These are phyloP conservation scores for Peromyscus eremicus DNA, from an alignment of 2,797 vertebrate species.

Conservation along the genomic window DNA sequence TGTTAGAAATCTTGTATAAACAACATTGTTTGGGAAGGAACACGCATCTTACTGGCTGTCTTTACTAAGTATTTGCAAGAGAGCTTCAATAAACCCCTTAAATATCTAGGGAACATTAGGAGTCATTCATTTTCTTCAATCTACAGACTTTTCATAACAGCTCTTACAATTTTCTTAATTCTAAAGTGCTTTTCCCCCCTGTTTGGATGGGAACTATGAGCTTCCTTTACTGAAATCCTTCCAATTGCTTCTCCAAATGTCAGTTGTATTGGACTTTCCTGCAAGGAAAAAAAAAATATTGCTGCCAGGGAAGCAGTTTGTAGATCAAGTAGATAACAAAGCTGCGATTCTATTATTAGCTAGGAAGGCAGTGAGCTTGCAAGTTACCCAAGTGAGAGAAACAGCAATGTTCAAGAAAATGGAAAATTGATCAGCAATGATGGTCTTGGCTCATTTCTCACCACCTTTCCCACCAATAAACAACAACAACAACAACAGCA, in stretches of 20 bases:
- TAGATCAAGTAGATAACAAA: conserved; percentile 69
- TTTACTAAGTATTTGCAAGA: conserved; percentile 33
- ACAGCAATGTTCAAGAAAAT: conserved; percentile 19
- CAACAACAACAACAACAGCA: not conserved
- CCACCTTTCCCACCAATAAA: not conserved
- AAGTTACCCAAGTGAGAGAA: conserved; percentile 56
- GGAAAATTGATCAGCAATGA: conserved; percentile 63
- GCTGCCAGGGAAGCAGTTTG: conserved; percentile 72
- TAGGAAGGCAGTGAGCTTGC: conserved; percentile 13
- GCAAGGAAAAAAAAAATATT: not conserved
- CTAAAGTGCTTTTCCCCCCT: not conserved
- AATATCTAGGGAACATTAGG: not conserved
- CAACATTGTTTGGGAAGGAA: not conserved
- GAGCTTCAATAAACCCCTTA: not conserved
- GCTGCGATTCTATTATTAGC: conserved; percentile 74
- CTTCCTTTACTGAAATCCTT: conserved; percentile 68
- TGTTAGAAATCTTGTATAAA: not conserved
- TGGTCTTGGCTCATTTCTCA: conserved; percentile 16
- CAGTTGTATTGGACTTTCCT: conserved; percentile 62
- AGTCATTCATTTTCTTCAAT: not conserved
- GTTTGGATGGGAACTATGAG: conserved; percentile 64
- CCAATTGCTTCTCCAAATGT: conserved; percentile 71
- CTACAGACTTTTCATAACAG: not conserved
- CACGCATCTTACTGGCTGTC: not conserved
- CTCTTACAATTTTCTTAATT: conserved; percentile 53